phyloP scores from a whole-genome alignment of 2,888 invertebrate species.

The Branchellion lobata region DNA sequence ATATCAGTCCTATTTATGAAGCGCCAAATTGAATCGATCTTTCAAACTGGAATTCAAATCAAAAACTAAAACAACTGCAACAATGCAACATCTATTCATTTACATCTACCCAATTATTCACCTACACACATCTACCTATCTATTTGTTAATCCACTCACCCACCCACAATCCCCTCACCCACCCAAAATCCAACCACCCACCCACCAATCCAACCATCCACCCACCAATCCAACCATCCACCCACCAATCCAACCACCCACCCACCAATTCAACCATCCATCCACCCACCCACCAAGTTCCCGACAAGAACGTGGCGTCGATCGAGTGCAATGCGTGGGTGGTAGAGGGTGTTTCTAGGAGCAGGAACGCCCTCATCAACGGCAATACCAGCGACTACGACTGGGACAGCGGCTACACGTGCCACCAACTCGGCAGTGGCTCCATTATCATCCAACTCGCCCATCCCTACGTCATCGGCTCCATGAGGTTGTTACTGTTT shows the following conservation, averaged over 20 bases:
- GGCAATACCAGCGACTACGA: conserved; percentile 92
- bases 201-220: no score
- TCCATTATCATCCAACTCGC: conserved; percentile 90
- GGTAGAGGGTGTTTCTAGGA: conserved; percentile 89
- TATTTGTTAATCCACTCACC: not conserved
- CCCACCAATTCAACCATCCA: not conserved
- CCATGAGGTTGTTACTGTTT: conserved; percentile 69
- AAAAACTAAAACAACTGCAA: no score
- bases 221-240: not conserved
- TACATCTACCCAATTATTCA: not conserved
- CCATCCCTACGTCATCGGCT: conserved; percentile 89
- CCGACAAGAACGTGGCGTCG: conserved; percentile 87
- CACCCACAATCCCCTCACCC: not conserved
- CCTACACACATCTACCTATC: not conserved
- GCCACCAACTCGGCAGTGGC: conserved; percentile 80
- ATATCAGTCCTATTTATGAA: no score
- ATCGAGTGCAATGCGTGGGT: conserved; percentile 85
- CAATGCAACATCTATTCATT: no score
- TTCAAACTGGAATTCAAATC: no score
- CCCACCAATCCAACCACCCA: not conserved
- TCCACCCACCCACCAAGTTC: conserved; percentile 65
- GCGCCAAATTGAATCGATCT: no score
- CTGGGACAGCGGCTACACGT: conserved; percentile 98
- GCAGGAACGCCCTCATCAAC: conserved; percentile 89
- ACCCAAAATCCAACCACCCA: not conserved